Conservation (phyloP, 2,797 vertebrate species). For the Oryzias dopingdopingensis region DNA sequence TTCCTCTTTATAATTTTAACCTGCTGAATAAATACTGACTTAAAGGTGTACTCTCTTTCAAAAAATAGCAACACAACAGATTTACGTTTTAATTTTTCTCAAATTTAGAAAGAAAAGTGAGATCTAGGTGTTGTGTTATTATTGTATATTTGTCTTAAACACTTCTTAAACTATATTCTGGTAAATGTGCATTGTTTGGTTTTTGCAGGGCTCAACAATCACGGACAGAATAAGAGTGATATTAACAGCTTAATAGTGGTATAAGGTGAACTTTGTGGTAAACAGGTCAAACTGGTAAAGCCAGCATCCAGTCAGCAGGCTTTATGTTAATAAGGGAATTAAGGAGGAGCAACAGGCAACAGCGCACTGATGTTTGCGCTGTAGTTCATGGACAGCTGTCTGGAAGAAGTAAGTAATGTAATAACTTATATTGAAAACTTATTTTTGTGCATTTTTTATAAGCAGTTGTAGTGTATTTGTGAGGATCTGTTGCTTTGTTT, state of each 20-base stretch:
- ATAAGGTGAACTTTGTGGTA: constrained; percentile 5
- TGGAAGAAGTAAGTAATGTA: constrained; percentile 21
- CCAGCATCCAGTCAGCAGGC: constrained; percentile 28
- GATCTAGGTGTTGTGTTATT: no score
- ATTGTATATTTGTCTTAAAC: no score
- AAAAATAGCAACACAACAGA: no score
- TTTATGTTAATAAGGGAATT: constrained; percentile 22
- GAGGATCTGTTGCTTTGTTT: constrained; percentile 1
- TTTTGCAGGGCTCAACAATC: background rate
- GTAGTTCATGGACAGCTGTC: background rate
- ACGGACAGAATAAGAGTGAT: background rate
- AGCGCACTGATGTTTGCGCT: constrained; percentile 1
- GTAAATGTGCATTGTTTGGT: background rate
- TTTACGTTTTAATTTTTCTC: background rate
- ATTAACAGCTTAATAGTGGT: constrained; percentile 8
- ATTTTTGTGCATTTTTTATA: background rate
- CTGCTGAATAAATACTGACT: constrained; percentile 8
- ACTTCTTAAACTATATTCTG: no score
- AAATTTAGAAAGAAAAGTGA: background rate
- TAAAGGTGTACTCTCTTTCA: background rate
- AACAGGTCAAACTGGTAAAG: constrained; percentile 43
- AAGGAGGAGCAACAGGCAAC: constrained; percentile 11
- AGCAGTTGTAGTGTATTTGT: background rate
- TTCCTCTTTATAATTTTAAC: constrained; percentile 43
- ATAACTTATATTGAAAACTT: constrained; percentile 17